phyloP scores from a whole-genome alignment of 2,113 vertebrate genomes.

The Speoplatyrhinus poulsoni region DNA sequence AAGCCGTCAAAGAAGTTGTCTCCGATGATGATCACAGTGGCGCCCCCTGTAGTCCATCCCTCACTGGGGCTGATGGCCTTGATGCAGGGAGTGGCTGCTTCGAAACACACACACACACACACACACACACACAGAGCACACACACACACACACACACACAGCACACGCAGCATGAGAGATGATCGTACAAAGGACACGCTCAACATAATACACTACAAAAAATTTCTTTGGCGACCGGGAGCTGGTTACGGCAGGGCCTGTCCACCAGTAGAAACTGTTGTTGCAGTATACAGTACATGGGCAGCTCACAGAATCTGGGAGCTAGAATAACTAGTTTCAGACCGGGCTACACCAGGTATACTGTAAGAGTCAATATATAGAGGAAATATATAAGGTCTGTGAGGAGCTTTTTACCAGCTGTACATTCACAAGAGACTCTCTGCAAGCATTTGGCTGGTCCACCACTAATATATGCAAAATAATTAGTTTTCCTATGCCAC shows the following conservation, averaged over 20 bases:
- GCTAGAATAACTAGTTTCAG: no score
- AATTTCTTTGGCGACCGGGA: not conserved
- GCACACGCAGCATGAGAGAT: conserved; percentile 44
- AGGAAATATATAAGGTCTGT: not conserved
- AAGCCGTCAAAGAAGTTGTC: conserved; percentile 97
- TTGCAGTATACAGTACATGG: no score
- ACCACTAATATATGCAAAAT: conserved; percentile 21
- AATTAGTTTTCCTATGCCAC: conserved; percentile 32
- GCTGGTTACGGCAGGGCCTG: no score
- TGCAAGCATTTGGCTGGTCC: not conserved
- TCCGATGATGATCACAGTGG: conserved; percentile 95
- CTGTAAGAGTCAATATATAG: not conserved
- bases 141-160: conserved; percentile 44
- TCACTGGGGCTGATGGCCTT: conserved; percentile 96
- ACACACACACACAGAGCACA: conserved; percentile 14
- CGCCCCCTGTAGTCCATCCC: conserved; percentile 93
- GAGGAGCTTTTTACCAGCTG: not conserved
- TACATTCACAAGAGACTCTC: conserved; percentile 19
- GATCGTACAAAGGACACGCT: not conserved
- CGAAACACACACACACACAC: conserved; percentile 53
- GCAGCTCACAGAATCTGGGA: no score
- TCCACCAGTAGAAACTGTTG: no score
- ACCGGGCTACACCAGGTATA: no score
- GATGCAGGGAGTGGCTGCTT: conserved; percentile 95
- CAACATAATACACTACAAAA: not conserved